These are phyloP conservation scores for Myotis planiceps DNA, from an alignment of 2,797 vertebrate species.

Conservation along the genomic window DNA sequence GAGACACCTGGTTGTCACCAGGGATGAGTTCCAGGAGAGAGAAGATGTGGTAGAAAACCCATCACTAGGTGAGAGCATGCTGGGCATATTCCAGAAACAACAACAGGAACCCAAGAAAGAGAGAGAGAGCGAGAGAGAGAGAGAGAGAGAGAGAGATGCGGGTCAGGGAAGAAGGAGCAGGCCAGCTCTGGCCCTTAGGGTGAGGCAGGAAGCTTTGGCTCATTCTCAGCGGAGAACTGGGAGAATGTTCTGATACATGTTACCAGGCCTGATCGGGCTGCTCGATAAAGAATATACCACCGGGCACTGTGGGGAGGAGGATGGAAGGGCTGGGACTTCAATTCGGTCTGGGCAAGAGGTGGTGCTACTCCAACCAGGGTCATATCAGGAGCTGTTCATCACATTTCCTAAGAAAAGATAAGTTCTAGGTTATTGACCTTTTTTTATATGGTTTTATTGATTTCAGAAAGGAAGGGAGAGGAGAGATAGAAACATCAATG, in stretches of 20 bases:
- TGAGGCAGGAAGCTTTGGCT: not conserved
- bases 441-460: too few relatives aligned
- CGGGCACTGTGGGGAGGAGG: too few relatives aligned
- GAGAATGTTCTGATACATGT: not conserved
- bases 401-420: not conserved
- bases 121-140: not conserved
- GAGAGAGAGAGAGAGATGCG: not conserved
- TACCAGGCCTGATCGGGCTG: not conserved
- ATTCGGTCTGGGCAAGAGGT: not conserved
- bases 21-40: not conserved
- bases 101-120: not conserved
- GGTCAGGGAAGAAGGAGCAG: too few relatives aligned
- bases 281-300: not conserved
- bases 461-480: too few relatives aligned
- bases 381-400: not conserved
- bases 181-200: rapidly evolving
- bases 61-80: not conserved
- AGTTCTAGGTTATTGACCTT: not conserved
- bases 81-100: not conserved
- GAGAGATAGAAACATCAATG: too few relatives aligned
- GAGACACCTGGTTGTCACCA: not conserved
- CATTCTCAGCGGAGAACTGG: not conserved
- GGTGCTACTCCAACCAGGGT: not conserved
- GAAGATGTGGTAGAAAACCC: not conserved
- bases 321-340: too few relatives aligned